phyloP scores from a whole-genome alignment of 2,113 vertebrate species.

The Psammodynastes pulverulentus region DNA sequence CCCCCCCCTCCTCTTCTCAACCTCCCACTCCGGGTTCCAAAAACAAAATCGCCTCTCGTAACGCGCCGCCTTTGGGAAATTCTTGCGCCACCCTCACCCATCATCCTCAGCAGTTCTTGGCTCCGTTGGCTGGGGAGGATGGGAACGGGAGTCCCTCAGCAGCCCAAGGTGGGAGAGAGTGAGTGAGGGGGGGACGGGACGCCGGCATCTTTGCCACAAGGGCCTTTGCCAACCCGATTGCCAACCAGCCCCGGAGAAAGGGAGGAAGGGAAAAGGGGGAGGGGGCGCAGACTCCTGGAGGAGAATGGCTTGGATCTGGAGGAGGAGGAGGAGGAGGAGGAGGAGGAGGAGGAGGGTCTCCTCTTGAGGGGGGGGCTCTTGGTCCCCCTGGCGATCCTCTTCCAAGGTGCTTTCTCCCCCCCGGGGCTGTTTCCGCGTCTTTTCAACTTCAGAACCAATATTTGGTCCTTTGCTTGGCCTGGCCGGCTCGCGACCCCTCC shows the following conservation, averaged over 20 bases:
- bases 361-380: neutral
- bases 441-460: neutral
- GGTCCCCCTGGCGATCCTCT: neutral
- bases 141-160: neutral
- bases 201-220: too few relatives aligned
- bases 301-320: neutral
- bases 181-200: too few relatives aligned
- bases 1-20: neutral
- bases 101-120: neutral
- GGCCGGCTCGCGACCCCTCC: neutral
- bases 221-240: neutral
- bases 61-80: neutral
- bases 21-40: too few relatives aligned
- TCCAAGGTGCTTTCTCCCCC: neutral
- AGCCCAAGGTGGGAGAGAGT: neutral
- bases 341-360: neutral
- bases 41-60: neutral
- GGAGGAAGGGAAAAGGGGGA: neutral
- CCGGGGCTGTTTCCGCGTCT: too few relatives aligned
- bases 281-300: neutral
- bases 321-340: neutral
- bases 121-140: neutral
- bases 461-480: neutral
- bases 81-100: neutral
- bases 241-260: neutral